phyloP scores from a whole-genome alignment of 2,797 vertebrate species.

The Sardinella longiceps region DNA sequence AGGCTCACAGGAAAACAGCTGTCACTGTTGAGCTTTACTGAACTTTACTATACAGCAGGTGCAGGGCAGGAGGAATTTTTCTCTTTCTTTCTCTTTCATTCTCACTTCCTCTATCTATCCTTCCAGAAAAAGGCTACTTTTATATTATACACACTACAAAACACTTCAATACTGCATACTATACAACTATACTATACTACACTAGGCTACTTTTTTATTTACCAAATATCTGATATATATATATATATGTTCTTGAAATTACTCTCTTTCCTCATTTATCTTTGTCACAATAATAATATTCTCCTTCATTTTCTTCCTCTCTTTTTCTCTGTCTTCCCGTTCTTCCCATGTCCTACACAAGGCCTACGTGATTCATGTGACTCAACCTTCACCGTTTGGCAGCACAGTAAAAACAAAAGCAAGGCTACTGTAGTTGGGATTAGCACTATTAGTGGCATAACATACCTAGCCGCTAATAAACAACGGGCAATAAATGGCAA shows the following conservation, averaged over 20 bases:
- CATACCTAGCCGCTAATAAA: background rate
- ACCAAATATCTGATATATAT: too few species aligned
- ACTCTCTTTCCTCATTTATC: background rate
- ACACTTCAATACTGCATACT: too few species aligned
- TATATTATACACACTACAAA: too few species aligned
- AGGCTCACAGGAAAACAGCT: background rate
- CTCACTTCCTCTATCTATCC: conserved; percentile 44
- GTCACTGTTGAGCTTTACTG: background rate
- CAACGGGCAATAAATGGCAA: background rate
- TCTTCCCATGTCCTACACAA: too few species aligned
- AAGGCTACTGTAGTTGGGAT: background rate
- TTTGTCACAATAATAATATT: background rate
- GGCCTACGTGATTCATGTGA: background rate
- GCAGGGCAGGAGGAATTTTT: background rate
- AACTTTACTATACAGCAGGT: background rate
- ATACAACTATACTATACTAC: too few species aligned
- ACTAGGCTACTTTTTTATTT: too few species aligned
- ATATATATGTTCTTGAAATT: background rate
- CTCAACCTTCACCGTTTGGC: background rate
- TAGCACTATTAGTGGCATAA: background rate
- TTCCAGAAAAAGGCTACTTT: background rate
- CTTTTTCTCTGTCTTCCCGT: background rate
- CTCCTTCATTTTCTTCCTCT: background rate
- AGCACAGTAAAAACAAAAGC: background rate
- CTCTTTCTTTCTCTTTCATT: background rate